phyloP scores from a whole-genome alignment of 2,797 vertebrate genomes.

The Tragopan temminckii region DNA sequence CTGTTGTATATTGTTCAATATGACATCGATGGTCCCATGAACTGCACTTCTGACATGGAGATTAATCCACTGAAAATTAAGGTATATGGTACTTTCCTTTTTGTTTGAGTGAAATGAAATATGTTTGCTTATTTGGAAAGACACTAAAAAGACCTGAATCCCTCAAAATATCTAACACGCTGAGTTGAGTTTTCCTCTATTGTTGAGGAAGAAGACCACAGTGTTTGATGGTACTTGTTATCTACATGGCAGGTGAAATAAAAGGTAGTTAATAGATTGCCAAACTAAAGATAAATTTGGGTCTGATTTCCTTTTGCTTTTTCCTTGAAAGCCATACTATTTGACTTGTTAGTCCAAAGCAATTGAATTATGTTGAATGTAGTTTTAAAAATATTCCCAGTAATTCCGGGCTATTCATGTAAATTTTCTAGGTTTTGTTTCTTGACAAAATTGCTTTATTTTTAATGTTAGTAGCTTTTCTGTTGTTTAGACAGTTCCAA shows the following conservation, averaged over 20 bases:
- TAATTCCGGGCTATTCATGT: neutral
- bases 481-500: neutral
- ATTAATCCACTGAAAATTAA: constrained; percentile 93
- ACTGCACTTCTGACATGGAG: constrained; percentile 90
- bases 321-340: neutral
- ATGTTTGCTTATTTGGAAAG: neutral
- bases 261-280: neutral
- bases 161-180: neutral
- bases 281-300: neutral
- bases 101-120: neutral
- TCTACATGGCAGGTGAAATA: neutral
- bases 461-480: neutral
- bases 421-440: neutral
- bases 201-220: neutral
- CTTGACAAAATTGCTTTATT: neutral
- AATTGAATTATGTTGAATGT: neutral
- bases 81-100: constrained; percentile 71
- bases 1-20: constrained; percentile 90
- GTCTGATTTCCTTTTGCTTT: neutral
- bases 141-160: neutral
- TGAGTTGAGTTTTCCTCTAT: neutral
- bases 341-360: neutral
- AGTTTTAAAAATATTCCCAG: neutral
- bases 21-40: constrained; percentile 94
- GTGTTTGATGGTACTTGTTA: neutral